Conservation (phyloP, 2,797 vertebrate genomes). For the Enteromius mattozi region DNA sequence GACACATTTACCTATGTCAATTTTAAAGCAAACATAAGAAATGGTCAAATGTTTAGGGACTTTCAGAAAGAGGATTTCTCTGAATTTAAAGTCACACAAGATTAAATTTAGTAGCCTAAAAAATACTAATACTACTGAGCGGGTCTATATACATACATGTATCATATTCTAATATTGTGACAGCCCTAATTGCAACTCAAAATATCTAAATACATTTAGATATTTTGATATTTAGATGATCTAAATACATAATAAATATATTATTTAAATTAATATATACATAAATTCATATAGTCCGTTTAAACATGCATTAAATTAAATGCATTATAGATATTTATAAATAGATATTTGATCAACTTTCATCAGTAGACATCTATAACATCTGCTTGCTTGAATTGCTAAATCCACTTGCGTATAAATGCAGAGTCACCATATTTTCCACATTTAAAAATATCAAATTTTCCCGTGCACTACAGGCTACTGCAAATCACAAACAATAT, state of each 20-base stretch:
- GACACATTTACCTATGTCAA: neutral
- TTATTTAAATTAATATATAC: neutral
- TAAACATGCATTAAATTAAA: too few species aligned
- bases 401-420: neutral
- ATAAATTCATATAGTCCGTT: neutral
- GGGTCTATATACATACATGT: too few species aligned
- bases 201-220: too few species aligned
- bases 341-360: neutral
- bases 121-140: too few species aligned
- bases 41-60: neutral
- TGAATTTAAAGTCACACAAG: neutral
- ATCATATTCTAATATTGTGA: too few species aligned
- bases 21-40: neutral
- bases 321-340: too few species aligned
- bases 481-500: constrained; percentile 5
- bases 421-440: neutral
- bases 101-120: neutral
- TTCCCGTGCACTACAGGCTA: neutral
- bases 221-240: too few species aligned
- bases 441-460: neutral
- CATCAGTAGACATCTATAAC: neutral
- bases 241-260: too few species aligned
- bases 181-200: too few species aligned
- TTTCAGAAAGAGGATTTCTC: neutral
- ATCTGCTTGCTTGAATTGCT: neutral